A percentile compares a stretch with the other conserved stretches of the same genome.
Conservation (phyloP, 2,888 invertebrate species). For the Andrena trimmerana region DNA sequence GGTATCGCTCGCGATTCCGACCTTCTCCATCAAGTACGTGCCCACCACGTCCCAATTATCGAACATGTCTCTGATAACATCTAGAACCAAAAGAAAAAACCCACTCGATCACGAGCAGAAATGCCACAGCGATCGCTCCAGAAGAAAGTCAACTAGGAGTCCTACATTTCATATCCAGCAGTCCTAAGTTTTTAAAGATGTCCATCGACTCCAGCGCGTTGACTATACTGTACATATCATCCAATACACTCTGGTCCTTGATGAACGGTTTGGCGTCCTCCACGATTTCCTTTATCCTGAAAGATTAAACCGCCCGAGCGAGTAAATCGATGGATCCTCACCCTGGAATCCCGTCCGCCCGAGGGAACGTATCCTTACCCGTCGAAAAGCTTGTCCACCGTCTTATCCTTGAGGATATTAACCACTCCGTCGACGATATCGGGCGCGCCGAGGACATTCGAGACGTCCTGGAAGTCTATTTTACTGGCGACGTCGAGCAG, state of each 20-base stretch:
- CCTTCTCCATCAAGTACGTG: constrained; percentile 74
- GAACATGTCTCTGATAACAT: constrained; percentile 80
- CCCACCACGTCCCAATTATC: constrained; percentile 80
- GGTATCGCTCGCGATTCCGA: constrained; percentile 73
- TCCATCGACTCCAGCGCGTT: constrained; percentile 85
- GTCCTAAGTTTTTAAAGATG: constrained; percentile 85
- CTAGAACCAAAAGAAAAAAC: constrained; percentile 57
- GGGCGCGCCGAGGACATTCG: constrained; percentile 80
- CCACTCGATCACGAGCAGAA: too few species aligned
- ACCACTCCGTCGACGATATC: constrained; percentile 85
- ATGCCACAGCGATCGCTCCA: neutral
- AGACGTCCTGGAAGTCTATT: constrained; percentile 84
- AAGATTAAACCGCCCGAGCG: constrained; percentile 49
- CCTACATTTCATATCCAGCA: constrained; percentile 86
- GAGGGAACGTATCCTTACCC: constrained; percentile 81
- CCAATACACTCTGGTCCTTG: constrained; percentile 79
- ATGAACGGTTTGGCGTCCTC: constrained; percentile 85
- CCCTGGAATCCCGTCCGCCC: neutral
- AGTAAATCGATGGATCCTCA: neutral
- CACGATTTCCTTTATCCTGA: constrained; percentile 86
- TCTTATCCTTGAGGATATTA: constrained; percentile 85
- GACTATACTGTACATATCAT: constrained; percentile 84
- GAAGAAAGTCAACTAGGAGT: neutral
- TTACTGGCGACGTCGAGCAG: constrained; percentile 85
- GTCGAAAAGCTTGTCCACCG: constrained; percentile 84